Conservation (phyloP, 2,113 vertebrate species). For the Scomber colias region DNA sequence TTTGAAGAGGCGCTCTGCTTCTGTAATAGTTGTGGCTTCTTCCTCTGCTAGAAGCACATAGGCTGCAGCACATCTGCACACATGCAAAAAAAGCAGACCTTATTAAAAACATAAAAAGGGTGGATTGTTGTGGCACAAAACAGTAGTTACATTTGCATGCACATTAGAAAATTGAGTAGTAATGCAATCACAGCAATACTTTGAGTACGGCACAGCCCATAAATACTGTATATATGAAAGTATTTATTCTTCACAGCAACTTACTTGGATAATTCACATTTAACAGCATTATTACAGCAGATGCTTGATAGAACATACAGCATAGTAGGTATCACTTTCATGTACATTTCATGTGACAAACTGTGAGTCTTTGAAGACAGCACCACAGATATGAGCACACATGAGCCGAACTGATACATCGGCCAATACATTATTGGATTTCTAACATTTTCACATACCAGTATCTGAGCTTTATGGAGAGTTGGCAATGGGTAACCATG, state of each 20-base stretch:
- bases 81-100: neutral
- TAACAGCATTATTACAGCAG: neutral
- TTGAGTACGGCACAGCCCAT: neutral
- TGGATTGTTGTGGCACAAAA: neutral
- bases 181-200: neutral
- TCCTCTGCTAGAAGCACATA: conserved; percentile 97
- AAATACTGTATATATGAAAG: neutral
- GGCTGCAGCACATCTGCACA: conserved; percentile 92
- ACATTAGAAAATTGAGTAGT: neutral
- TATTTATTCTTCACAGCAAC: neutral
- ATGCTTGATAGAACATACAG: neutral
- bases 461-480: too few species aligned
- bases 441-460: too few species aligned
- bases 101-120: too few species aligned
- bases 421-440: too few species aligned
- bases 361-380: too few species aligned
- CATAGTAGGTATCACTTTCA: too few species aligned
- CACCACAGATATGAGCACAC: too few species aligned
- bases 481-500: too few species aligned
- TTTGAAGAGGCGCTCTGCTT: conserved; percentile 96
- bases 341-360: too few species aligned
- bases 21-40: conserved; percentile 97
- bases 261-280: neutral
- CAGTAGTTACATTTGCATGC: neutral
- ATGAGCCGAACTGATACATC: too few species aligned